Evolutionary conservation across 2,797 vertebrate species (phyloP), one percentile per base, ranked within the genome.

Genomic region (Pseudochirops corinnae): DNA sequence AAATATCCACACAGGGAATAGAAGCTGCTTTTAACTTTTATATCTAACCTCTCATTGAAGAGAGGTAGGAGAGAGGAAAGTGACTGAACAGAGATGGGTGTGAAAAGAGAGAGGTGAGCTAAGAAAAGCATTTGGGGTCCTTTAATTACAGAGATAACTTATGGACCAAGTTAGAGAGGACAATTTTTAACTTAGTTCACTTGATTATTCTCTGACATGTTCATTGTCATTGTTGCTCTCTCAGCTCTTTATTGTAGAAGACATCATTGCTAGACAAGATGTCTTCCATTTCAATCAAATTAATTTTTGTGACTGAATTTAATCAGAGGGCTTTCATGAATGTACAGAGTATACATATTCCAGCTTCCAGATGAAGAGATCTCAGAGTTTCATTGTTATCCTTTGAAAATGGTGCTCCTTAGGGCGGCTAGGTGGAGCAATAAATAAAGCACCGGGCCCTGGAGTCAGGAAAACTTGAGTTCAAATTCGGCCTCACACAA

Each of bases 1-100:
- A 96, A 94, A 95, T 91, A 91, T 9, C 56, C 52, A 5, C 39
- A 60, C 53, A 10, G 13, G 33, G 14, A 93, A 50, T 13, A 62
- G 50, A 94, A 96, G 55, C 24, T 2, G 4, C 21, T 14, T 95
- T 92, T 96, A 21, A 90, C 92, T 93, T 55, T 93, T 91, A 91
- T 94, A 33, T 95, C n/a, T 1, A 67, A 94, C 12, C 87, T 96
- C 21, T 93, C 93, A 94, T 39, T 92, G 46, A 91, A 90, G 50
- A 87, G 29, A 92, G 50, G 90, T 53, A 56, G 91, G 53, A 87
- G 39, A 92, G 21, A 94, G 1, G 0, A 53, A 91, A 91, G 1
- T 92, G 53, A 55, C 14, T 93, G 5, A 33, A 92, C 92, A 94
- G 91, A 90, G 93, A 57, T 53, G 24, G 9, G 24, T 46, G 74